A percentile compares a stretch with the other conserved stretches of the same genome.
Conservation (phyloP, 2,888 invertebrate genomes). For the Thecocarcelia acutangulata region DNA sequence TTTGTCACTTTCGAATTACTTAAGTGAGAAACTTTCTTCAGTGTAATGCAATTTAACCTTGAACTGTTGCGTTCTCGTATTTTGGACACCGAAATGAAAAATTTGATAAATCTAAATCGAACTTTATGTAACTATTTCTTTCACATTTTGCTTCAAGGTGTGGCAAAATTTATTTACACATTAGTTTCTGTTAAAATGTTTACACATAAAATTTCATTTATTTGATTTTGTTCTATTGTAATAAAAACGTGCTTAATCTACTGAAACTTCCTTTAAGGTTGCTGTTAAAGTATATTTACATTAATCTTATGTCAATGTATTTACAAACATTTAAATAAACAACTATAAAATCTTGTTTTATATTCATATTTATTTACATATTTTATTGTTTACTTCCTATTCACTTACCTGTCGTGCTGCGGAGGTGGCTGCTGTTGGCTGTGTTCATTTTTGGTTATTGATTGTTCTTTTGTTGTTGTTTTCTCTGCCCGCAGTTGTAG, state of each 20-base stretch:
- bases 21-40: no score
- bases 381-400: neutral
- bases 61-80: no score
- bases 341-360: neutral
- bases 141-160: no score
- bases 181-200: neutral
- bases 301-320: constrained; percentile 5
- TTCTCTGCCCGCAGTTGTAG: constrained; percentile 6
- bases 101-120: no score
- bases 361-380: constrained; percentile 5
- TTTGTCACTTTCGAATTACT: no score
- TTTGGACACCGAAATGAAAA: no score
- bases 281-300: constrained; percentile 5
- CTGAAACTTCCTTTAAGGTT: neutral
- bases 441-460: constrained; percentile 32
- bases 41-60: no score
- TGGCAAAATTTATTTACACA: neutral
- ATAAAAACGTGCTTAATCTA: neutral
- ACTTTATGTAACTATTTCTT: no score
- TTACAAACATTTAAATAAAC: neutral
- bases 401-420: constrained; percentile 63
- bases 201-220: neutral
- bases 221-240: neutral
- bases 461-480: constrained; percentile 36
- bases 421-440: constrained; percentile 35